Base-by-base conservation (phyloP, 2,888 invertebrate species). In the Mayetiola destructor region DNA sequence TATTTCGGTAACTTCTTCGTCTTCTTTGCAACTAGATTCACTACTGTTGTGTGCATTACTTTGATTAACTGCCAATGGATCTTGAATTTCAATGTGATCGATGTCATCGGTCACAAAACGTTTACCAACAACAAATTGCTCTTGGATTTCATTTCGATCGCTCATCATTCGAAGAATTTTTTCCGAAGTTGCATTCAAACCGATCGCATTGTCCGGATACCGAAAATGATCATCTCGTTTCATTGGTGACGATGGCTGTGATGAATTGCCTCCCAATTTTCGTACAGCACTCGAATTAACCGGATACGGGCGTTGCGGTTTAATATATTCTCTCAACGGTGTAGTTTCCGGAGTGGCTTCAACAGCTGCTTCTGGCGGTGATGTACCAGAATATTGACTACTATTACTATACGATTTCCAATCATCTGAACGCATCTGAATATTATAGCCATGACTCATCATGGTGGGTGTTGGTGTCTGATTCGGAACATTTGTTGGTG, bases 341-440 rank as follows among this genome's bases (percentile, higher is more conserved):
- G 89, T 90, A 53, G 88, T 89, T 75, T 90, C 89, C 1, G 90
- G 90, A 6, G 89, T 90, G 3, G 89, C 89, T 74, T 90, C 90
- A 58, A 90, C 84, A 29, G 88, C 90, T 48, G 88, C 87, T 74
- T 89, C 90, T 5, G 88, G 88, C 30, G 88, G 88, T 16, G 85
- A 84, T 0, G 82, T 79, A 35, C 82, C 81, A n/a, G n/a, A n/a
- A n/a, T n/a, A n/a, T n/a, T n/a, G n/a, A n/a, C n/a, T n/a, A 65
- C 80, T 77, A 60, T 76, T 75, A 21, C 67, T 67, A 32, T 68
- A 59, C 23, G 23, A 27, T n/a, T n/a, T n/a, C n/a, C 69, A 59
- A 30, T 61, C 61, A 6, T 27, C 35, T 12, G 32, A 21, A 32
- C 60, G 56, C 30, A 59, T 57, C 16, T 56, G 59, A 27, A 57